Base-by-base conservation (phyloP, 1,140 invertebrate genomes). In the Drosophila yakuba region DNA sequence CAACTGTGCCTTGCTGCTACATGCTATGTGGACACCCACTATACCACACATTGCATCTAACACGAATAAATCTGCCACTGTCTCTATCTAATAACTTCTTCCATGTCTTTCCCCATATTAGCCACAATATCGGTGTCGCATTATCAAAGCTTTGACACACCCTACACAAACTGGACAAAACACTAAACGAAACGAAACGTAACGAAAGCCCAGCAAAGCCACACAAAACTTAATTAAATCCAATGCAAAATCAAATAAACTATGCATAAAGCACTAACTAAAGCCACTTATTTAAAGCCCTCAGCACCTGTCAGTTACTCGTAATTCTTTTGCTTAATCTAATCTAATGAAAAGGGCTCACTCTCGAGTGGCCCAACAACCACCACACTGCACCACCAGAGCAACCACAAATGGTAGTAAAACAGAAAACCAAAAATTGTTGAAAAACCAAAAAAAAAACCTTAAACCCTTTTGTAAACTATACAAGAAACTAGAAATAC, bases 101-200 rank as follows among this genome's bases (percentile, higher is more conserved):
- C 86, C 69, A 81, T 80, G 68, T 86, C 83, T 86, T 77, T 86
- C 57, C 85, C 74, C 60, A 71, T 88, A 85, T 84, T 90, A 92
- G 91, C 91, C 68, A 89, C 91, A 84, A 92, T 92, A 89, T 90
- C 78, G 80, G 88, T 92, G 85, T 92, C 91, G 78, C 91, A 92
- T 89, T 92, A 92, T 81, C 91, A 92, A 91, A 92, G 91, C 86
- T 90, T 92, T 88, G 91, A 92, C 85, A 91, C 90, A 67, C 80
- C 91, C 47, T 62, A 91, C 91, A 90, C 91, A 71, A 83, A 89
- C 80, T 88, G 83, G 83, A 86, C 63, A 67, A 76, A 67, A 52
- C 73, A 75, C 45, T 39, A 52, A 50, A 58, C 5, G 47, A 20
- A 20, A 20, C 20, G 20, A 17, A 17, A 17, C 20, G 20, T 0